Conservation (phyloP, 2,888 invertebrate genomes). For the Busseola fusca region DNA sequence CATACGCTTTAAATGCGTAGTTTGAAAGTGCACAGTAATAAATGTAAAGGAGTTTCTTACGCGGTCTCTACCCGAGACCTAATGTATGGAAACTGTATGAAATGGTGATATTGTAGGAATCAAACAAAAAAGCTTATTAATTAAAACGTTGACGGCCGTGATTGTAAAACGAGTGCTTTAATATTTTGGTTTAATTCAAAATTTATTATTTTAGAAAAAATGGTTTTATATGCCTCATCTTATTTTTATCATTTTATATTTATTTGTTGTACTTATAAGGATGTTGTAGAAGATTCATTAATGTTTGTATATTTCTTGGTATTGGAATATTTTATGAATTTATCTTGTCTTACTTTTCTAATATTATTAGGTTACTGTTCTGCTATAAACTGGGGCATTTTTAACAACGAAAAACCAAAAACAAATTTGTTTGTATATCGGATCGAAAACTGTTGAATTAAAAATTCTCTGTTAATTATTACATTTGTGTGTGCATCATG, state of each 20-base stretch:
- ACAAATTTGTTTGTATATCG: constrained; percentile 19
- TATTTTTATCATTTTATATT: neutral
- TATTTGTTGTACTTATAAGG: constrained; percentile 14
- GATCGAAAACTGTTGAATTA: constrained; percentile 35
- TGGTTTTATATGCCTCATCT: constrained; percentile 35
- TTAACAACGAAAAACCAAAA: constrained; percentile 11
- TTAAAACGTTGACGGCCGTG: constrained; percentile 33
- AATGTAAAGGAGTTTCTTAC: constrained; percentile 23
- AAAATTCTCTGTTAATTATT: constrained; percentile 19
- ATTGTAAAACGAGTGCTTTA: constrained; percentile 32
- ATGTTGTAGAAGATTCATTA: constrained; percentile 11
- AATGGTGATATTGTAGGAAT: constrained; percentile 25
- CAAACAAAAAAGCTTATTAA: constrained; percentile 29
- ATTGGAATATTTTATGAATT: constrained; percentile 33
- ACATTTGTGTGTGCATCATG: constrained; percentile 64
- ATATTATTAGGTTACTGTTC: neutral
- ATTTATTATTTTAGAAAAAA: constrained; percentile 2
- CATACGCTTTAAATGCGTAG: constrained; percentile 30
- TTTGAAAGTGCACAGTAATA: constrained; percentile 40
- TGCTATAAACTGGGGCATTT: constrained; percentile 42
- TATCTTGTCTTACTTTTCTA: neutral
- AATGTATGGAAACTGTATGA: constrained; percentile 42
- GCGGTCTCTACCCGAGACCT: constrained; percentile 27
- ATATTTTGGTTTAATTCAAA: constrained; percentile 17
- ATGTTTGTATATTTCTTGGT: constrained; percentile 36